Evolutionary conservation across 2,888 invertebrate species (phyloP).

Genomic region (Gymnosoma rotundatum): DNA sequence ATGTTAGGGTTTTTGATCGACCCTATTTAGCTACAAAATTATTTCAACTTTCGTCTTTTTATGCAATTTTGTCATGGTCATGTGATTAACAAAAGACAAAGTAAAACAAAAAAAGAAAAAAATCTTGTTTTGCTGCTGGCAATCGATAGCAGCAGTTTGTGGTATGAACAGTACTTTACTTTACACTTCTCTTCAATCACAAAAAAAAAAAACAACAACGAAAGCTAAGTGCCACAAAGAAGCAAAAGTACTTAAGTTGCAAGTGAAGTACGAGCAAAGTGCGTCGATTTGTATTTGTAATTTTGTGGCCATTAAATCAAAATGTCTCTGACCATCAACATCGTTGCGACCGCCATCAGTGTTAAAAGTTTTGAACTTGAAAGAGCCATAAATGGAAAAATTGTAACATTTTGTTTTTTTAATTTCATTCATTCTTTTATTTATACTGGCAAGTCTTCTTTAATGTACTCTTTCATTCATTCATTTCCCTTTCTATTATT

Average conservation of each 20-base stretch:
- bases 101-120: not conserved
- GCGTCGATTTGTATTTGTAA: slow-evolving; percentile 18
- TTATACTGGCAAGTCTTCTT: slow-evolving; percentile 29
- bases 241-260: slow-evolving; percentile 28
- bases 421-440: slow-evolving; percentile 20
- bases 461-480: slow-evolving; percentile 40
- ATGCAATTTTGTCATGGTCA: slow-evolving; percentile 78
- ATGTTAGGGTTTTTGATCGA: not conserved
- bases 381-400: slow-evolving; percentile 51
- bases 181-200: not conserved
- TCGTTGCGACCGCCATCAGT: slow-evolving; percentile 9
- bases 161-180: slow-evolving; percentile 19
- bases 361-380: slow-evolving; percentile 68
- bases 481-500: slow-evolving; percentile 64
- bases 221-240: slow-evolving; percentile 44
- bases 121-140: slow-evolving; percentile 38
- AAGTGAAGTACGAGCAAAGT: slow-evolving; percentile 61
- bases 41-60: slow-evolving; percentile 1
- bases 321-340: slow-evolving; percentile 46
- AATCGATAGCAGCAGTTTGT: slow-evolving; percentile 40
- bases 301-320: slow-evolving; percentile 32
- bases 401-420: slow-evolving; percentile 20
- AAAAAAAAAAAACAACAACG: slow-evolving; percentile 19
- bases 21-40: not conserved
- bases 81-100: slow-evolving; percentile 76